A percentile compares a stretch with the other conserved stretches of the same genome.
phyloP scores from a whole-genome alignment of 2,888 invertebrate species.

The Melipona beecheii region DNA sequence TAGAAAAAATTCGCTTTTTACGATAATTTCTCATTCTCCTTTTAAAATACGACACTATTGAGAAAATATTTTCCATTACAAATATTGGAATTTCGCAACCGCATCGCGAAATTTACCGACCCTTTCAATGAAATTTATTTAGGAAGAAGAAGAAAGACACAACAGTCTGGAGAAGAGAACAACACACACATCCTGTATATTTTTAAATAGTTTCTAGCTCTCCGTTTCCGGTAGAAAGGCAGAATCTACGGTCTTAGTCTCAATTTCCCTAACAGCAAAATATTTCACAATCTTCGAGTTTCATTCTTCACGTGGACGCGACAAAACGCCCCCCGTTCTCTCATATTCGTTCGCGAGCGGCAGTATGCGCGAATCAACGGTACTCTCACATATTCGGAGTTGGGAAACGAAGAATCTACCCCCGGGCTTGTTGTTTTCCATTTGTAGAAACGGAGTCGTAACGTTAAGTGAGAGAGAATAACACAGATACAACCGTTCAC shows the following conservation, averaged over 20 bases:
- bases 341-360: background rate
- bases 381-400: background rate
- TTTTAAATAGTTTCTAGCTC: too few species aligned
- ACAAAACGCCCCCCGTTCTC: background rate
- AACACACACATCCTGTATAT: too few species aligned
- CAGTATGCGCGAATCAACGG: background rate
- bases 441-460: background rate
- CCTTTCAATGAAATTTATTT: background rate
- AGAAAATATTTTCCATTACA: background rate
- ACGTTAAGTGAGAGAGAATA: conserved; percentile 40
- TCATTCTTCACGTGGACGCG: background rate
- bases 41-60: background rate
- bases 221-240: background rate
- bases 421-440: background rate
- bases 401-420: background rate
- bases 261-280: background rate
- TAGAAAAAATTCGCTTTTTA: background rate
- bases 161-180: background rate
- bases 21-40: background rate
- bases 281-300: background rate
- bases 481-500: conserved; percentile 9
- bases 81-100: background rate
- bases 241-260: background rate
- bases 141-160: background rate
- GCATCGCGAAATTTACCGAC: background rate